Percentiles rank a stretch among this genome's conserved stretches.
Evolutionary conservation across 2,113 vertebrate species (phyloP).

Genomic region (Deroptyus accipitrinus): DNA sequence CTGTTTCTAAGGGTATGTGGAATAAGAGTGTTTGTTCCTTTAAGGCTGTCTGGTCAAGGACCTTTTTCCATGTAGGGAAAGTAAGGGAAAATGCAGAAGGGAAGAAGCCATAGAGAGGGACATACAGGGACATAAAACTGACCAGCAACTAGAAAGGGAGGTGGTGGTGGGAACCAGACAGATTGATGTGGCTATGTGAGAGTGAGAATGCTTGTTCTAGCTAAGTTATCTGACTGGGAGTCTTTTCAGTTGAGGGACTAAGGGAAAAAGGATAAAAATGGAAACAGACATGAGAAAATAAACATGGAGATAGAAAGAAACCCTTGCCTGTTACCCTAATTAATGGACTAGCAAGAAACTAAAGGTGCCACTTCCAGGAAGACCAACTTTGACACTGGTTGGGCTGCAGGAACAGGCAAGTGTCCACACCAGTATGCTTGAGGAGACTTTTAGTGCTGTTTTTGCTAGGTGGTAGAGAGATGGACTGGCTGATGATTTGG

Average conservation of each 20-base stretch:
- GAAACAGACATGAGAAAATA: neutral
- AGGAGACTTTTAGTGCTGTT: neutral
- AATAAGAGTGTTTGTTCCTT: neutral
- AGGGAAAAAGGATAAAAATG: neutral
- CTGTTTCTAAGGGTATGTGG: neutral
- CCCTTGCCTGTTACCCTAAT: neutral
- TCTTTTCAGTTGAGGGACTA: neutral
- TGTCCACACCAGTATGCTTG: too few species aligned
- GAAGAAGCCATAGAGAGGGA: neutral
- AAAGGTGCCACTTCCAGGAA: neutral
- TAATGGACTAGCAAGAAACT: neutral
- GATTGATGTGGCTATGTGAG: neutral
- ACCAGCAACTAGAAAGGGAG: neutral
- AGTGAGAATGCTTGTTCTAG: neutral
- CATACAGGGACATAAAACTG: neutral
- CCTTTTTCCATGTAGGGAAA: neutral
- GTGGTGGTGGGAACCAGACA: neutral
- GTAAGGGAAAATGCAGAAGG: neutral
- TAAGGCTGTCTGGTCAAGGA: neutral
- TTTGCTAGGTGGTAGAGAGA: neutral
- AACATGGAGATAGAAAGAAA: neutral
- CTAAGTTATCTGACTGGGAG: neutral
- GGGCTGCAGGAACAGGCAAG: neutral
- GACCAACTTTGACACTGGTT: neutral
- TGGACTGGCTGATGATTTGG: neutral